A percentile compares a stretch with the other conserved stretches of the same genome.
These are phyloP conservation scores for Anagyrus pseudococci DNA, from an alignment of 2,888 invertebrate genomes.

Conservation along the genomic window DNA sequence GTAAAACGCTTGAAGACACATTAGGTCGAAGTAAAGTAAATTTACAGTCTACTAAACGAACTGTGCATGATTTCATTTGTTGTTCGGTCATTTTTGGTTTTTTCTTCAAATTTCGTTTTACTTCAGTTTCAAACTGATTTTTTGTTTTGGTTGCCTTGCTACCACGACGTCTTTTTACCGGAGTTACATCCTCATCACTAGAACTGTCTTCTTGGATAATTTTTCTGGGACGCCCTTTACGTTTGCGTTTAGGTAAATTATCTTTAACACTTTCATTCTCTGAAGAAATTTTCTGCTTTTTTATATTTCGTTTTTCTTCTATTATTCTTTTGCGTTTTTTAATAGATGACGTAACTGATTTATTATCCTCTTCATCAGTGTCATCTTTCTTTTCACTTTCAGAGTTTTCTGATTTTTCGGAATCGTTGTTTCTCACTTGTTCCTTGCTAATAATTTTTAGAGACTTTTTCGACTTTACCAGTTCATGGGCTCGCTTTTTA, in stretches of 20 bases:
- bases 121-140: constrained; percentile 2
- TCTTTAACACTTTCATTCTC: constrained; percentile 11
- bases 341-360: constrained; percentile 9
- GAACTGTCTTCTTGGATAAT: constrained; percentile 18
- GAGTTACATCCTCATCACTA: not conserved
- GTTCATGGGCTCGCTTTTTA: too few species aligned
- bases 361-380: constrained; percentile 21
- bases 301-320: constrained; percentile 6
- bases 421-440: constrained; percentile 9
- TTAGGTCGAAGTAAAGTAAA: constrained; percentile 46
- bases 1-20: constrained; percentile 40
- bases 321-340: constrained; percentile 20
- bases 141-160: constrained; percentile 15
- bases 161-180: constrained; percentile 16
- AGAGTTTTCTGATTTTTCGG: constrained; percentile 26
- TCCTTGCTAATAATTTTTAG: not conserved
- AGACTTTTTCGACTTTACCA: too few species aligned
- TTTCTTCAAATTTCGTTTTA: constrained; percentile 34
- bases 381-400: not conserved
- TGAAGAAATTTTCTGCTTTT: not conserved
- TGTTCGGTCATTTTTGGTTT: constrained; percentile 35
- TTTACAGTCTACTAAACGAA: constrained; percentile 52
- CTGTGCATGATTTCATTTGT: constrained; percentile 52
- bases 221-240: constrained; percentile 1
- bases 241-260: not conserved